Evolutionary conservation across 2,797 vertebrate genomes (phyloP), one percentile per base, ranked within the genome.

Genomic region (Percopsis omiscomaycus): DNA sequence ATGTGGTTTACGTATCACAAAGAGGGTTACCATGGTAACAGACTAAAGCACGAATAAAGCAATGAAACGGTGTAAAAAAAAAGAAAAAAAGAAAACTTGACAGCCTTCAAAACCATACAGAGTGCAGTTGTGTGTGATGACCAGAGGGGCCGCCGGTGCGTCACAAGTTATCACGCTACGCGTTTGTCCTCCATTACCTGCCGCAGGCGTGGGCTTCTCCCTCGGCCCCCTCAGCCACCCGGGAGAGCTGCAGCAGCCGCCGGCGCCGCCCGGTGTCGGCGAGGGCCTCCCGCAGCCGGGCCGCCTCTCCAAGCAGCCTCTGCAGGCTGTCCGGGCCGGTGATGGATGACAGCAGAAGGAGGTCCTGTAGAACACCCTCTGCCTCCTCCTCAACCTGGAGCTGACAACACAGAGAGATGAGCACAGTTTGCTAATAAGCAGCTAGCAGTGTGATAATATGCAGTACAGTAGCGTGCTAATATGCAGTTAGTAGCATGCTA

Each of bases 301-400:
- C 12, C 4, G 69, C 85, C 0, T 92, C 86, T 27, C 74, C 86
- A 64, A 88, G 86, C 79, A 96, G 84, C 71, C 88, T 84, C 73
- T 89, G 87, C 0, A 95, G 88, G 61, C 28, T 74, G 11, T 90
- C 91, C 9, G 90, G 88, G 62, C 81, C 68, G 4, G 61, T 78
- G 60, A 91, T 58, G 12, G 77, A 80, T 22, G 79, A 64, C 74
- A 93, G 49, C 53, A 93, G 84, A 22, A 77, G 79, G 0, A 95
- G 88, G 5, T 96, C 92, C 62, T 93, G 91, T 69, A 93, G 83
- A 5, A 95, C 81, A 13, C 89, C 74, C 2, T 89, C 88, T 30
- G 88, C 91, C 52, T 93, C 90, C 1, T 90, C 91, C 68, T 95
- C 92, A 0, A 80, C 79, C 53, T 94, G 90, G 63, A 97, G 93